These are phyloP conservation scores for Subanguina moxae DNA, from an alignment of 1,140 invertebrate genomes.

Conservation along the genomic window DNA sequence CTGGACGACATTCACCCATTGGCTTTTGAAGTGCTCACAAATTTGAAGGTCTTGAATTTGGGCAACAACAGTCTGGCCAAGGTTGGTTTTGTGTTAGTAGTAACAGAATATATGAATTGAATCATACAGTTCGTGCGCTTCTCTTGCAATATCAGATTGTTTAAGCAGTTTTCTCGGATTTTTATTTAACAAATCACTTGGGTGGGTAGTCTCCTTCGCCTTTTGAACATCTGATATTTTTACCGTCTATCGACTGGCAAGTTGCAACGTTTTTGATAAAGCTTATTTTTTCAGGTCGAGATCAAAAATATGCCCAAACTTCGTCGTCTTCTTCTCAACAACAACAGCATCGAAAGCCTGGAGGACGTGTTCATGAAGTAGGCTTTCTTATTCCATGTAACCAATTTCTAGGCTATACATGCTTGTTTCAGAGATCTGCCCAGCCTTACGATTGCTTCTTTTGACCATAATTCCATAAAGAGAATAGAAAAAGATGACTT, in stretches of 20 bases:
- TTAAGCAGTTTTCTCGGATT: too few species aligned
- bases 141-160: too few species aligned
- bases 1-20: slow-evolving; percentile 24
- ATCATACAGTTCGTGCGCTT: too few species aligned
- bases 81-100: slow-evolving; percentile 12
- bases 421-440: slow-evolving; percentile 31
- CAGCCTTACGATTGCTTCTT: slow-evolving; percentile 20
- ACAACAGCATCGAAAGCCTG: slow-evolving; percentile 47
- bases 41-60: slow-evolving; percentile 41
- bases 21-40: slow-evolving; percentile 28
- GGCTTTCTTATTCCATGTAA: not conserved
- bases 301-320: slow-evolving; percentile 34
- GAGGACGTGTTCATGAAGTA: slow-evolving; percentile 29
- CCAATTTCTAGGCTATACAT: not conserved
- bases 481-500: slow-evolving; percentile 37
- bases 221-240: too few species aligned
- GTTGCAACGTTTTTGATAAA: too few species aligned
- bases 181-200: too few species aligned
- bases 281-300: slow-evolving; percentile 5
- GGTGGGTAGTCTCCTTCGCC: not conserved
- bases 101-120: too few species aligned
- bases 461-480: slow-evolving; percentile 42
- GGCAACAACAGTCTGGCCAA: slow-evolving; percentile 36
- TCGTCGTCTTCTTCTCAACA: slow-evolving; percentile 46
- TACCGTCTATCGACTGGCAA: too few species aligned